phyloP scores from a whole-genome alignment of 2,113 vertebrate genomes.

The Atherinomorus stipes region DNA sequence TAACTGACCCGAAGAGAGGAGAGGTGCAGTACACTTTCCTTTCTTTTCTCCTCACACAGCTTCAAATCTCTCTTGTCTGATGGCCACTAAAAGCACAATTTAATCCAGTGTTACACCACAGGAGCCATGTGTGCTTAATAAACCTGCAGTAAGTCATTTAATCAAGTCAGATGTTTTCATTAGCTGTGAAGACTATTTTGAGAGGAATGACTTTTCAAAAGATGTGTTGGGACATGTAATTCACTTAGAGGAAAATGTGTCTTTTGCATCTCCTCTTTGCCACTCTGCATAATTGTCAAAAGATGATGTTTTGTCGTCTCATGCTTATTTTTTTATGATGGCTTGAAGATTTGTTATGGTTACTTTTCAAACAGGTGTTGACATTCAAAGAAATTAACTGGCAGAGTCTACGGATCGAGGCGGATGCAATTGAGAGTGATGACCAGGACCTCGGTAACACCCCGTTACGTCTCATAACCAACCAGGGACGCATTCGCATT shows the following conservation, averaged over 20 bases:
- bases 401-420: constrained; percentile 96
- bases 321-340: not conserved
- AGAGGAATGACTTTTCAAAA: constrained; percentile 25
- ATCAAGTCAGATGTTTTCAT: constrained; percentile 30
- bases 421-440: constrained; percentile 92
- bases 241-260: constrained; percentile 27
- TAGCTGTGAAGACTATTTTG: constrained; percentile 9
- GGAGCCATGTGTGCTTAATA: constrained; percentile 9
- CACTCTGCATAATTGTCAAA: not conserved
- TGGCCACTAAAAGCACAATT: not conserved
- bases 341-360: not conserved
- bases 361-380: constrained; percentile 86
- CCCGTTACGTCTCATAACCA: constrained; percentile 95
- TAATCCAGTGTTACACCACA: constrained; percentile 1
- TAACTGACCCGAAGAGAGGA: constrained; percentile 93
- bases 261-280: constrained; percentile 1
- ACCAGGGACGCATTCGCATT: constrained; percentile 95
- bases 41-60: not conserved
- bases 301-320: constrained; percentile 6
- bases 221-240: constrained; percentile 9
- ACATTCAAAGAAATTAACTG: constrained; percentile 99
- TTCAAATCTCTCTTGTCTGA: not conserved
- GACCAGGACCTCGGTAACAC: constrained; percentile 92
- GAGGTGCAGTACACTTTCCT: constrained; percentile 82
- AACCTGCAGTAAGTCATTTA: constrained; percentile 28